Conservation (phyloP, 2,113 vertebrate species). For the Chascanopsetta lugubris region DNA sequence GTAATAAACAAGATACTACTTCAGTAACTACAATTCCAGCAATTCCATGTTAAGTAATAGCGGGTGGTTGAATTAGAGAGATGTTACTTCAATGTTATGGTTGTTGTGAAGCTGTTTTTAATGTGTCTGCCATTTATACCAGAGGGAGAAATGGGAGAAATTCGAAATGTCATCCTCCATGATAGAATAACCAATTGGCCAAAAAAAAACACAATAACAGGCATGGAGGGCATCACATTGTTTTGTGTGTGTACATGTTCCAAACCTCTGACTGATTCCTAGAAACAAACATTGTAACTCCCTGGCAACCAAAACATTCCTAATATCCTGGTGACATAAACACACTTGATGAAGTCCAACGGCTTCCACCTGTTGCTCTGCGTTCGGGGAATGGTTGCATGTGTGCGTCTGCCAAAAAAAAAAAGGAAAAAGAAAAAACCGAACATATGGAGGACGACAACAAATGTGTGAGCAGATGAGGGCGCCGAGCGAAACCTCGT, state of each 20-base stretch:
- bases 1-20: background rate
- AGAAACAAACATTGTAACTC: slow-evolving; percentile 31
- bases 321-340: slow-evolving; percentile 21
- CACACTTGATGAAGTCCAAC: slow-evolving; percentile 29
- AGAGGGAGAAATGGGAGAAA: background rate
- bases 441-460: slow-evolving; percentile 30
- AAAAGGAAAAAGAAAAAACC: background rate
- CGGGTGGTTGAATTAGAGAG: background rate
- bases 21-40: background rate
- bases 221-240: background rate
- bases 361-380: slow-evolving; percentile 46
- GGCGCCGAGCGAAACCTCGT: slow-evolving; percentile 9
- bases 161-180: too few relatives aligned
- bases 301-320: slow-evolving; percentile 24
- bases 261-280: slow-evolving; percentile 8
- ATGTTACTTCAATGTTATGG: background rate
- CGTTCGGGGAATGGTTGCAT: slow-evolving; percentile 18
- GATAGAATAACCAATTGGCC: too few relatives aligned
- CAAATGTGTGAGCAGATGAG: slow-evolving; percentile 7
- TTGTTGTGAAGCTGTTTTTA: background rate
- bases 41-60: background rate
- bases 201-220: background rate
- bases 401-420: slow-evolving; percentile 7
- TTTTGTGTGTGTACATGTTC: background rate
- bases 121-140: background rate